Evolutionary conservation across 2,113 vertebrate genomes (phyloP), one percentile per base, ranked within the genome.

Genomic region (Pterocles gutturalis): DNA sequence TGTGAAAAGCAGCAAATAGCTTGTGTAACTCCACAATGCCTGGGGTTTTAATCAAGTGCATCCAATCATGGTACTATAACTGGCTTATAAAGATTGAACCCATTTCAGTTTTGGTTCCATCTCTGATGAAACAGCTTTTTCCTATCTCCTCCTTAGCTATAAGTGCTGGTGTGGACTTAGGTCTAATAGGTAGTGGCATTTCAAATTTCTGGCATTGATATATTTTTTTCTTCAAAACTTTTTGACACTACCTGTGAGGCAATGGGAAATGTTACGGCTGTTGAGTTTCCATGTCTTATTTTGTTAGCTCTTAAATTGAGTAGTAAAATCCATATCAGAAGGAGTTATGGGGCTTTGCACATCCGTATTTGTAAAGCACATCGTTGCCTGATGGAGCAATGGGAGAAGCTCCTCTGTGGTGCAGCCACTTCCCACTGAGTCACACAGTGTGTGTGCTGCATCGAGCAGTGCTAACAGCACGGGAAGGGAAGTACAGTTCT

Each of bases 401-500:
- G 46, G 22, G 69, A 69, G 48, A 81, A 89, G 48, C 58, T 51
- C 38, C 41, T 64, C 34, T 2, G 7, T 9, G 26, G 22, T 51
- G 38, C 29, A 3, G 4, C 53, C 9, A 0, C 22, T 84, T 62
- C 41, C 61, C 7, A 0, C 4, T 20, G 41, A 60, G 34, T 36
- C 25, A 8, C 11, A 7, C 5, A 5, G 29, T 0, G 11, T 26
- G 38, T 1, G 1, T 17, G 70, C 65, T 4, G 3, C 1, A 4
- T 41, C 0, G 0, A 69, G 54, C 1, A 7, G 38, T 3, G 7
- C 26, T 10, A 8, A 26, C 9, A 38, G 65, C 31, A 12, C 1
- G 2, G 71, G 13, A 46, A 90, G n/a, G n/a, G 45, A 31, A 54
- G 16, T 9, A 8, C 0, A 3, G 67, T 36, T 48, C 17, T 46